A percentile compares a stretch with the other conserved stretches of the same genome.
These are phyloP conservation scores for Pempheris klunzingeri DNA, from an alignment of 2,797 vertebrate species.

Conservation along the genomic window DNA sequence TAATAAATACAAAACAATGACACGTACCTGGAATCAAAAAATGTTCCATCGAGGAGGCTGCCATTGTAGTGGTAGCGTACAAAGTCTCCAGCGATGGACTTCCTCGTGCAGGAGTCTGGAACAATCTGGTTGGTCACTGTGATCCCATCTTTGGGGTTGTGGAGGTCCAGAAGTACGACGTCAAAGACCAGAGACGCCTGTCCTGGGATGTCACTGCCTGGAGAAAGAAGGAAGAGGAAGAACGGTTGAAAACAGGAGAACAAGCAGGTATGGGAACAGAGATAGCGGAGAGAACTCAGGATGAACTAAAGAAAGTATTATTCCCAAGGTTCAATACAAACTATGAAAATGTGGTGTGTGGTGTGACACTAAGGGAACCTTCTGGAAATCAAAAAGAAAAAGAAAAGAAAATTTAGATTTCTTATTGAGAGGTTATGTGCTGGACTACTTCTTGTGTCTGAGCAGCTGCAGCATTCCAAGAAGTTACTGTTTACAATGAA, in stretches of 20 bases:
- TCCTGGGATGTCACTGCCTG: slow-evolving; percentile 97
- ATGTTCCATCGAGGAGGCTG: slow-evolving; percentile 93
- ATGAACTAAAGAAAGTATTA: not conserved
- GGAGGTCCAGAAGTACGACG: slow-evolving; percentile 93
- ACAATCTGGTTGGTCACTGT: slow-evolving; percentile 86
- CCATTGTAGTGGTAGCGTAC: slow-evolving; percentile 98
- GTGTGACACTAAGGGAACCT: not conserved
- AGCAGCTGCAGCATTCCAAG: too few relatives aligned
- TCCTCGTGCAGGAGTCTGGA: slow-evolving; percentile 89
- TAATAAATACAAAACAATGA: not conserved
- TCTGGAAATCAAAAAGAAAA: not conserved
- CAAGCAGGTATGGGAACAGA: too few relatives aligned
- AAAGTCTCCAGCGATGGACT: slow-evolving; percentile 91
- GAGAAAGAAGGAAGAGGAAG: not conserved
- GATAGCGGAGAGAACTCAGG: not conserved
- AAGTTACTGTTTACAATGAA: too few relatives aligned
- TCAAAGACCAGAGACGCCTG: slow-evolving; percentile 97
- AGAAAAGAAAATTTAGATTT: too few relatives aligned
- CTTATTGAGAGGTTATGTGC: too few relatives aligned
- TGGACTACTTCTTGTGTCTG: too few relatives aligned
- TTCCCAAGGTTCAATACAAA: not conserved
- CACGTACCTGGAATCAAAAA: slow-evolving; percentile 95
- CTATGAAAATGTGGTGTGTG: not conserved
- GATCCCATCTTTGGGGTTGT: slow-evolving; percentile 95
- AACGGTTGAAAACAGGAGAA: not conserved